Evolutionary conservation across 1,140 invertebrate species (phyloP), one percentile per base, ranked within the genome.

Genomic region (Oedothorax gibbosus): DNA sequence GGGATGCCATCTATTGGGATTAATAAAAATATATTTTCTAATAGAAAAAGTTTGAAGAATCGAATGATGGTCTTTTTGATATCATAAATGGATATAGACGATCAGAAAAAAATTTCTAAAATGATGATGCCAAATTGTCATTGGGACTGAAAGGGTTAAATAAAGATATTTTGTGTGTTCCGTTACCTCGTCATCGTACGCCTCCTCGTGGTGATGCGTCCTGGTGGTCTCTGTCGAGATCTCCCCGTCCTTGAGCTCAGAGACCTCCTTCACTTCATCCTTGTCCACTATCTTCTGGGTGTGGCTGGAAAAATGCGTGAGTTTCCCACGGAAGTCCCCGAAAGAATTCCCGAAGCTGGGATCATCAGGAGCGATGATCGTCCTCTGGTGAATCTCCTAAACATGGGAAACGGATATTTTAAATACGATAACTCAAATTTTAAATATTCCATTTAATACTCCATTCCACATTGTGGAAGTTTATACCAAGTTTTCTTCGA

Each of bases 211-310:
- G 49, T 90, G 88, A 15, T 89, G 88, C 0, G 90, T 91, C 21
- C 87, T 86, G 14, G 87, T 87, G 2, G 89, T 95, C 91, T 97
- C 95, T 0, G 95, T 97, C 83, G 96, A 93, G 77, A 97, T 92
- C 86, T 94, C 93, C 14, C 96, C 96, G 90, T 96, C 95, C 50
- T 93, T 91, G 5, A 87, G 21, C 54, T 88, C 83, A 0, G 88
- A 87, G 18, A 87, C 94, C 88, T 97, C 95, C 65, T 93, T 94
- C 87, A 96, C 93, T 89, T 97, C 95, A 51, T 95, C 92, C 18
- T 94, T 95, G 85, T 95, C 93, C 12, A 96, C 93, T 15, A 93
- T 92, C 68, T 93, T 94, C 88, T 96, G 95, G 87, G 93, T 94
- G 66, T 94, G 86, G 18, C 79, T 85, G 12, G 87, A 86, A 66